phyloP scores from a whole-genome alignment of 2,113 vertebrate species.

The Bubalus kerabau region DNA sequence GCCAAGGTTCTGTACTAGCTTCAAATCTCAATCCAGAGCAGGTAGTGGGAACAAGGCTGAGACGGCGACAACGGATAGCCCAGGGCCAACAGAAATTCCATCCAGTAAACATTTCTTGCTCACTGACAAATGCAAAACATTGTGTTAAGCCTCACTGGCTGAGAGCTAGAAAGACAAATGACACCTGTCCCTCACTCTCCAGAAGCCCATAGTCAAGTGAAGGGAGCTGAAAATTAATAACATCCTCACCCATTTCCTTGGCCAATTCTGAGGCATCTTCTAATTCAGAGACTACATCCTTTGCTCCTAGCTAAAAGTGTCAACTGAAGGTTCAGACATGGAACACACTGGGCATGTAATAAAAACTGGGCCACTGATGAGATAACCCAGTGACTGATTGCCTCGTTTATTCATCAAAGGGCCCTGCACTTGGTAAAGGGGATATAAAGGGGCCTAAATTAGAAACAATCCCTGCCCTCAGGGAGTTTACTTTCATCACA shows the following conservation, averaged over 20 bases:
- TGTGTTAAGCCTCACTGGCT: neutral
- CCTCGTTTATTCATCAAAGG: neutral
- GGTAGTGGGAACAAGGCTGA: neutral
- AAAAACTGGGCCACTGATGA: neutral
- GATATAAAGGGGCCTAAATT: neutral
- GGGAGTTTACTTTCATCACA: neutral
- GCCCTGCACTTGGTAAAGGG: neutral
- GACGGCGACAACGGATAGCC: neutral
- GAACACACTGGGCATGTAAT: neutral
- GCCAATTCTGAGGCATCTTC: neutral
- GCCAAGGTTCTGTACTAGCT: neutral
- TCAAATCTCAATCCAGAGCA: neutral
- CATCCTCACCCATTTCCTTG: neutral
- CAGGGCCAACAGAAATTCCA: neutral
- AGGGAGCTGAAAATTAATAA: slow-evolving; percentile 11
- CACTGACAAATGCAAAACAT: neutral
- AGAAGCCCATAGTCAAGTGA: neutral
- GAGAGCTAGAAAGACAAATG: neutral
- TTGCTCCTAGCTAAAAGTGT: neutral
- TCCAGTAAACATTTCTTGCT: neutral
- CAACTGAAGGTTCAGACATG: neutral
- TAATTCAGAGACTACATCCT: neutral
- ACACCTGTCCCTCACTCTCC: neutral
- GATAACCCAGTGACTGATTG: neutral
- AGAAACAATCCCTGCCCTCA: neutral